phyloP scores from a whole-genome alignment of 2,888 invertebrate species.

The Encarsia formosa region DNA sequence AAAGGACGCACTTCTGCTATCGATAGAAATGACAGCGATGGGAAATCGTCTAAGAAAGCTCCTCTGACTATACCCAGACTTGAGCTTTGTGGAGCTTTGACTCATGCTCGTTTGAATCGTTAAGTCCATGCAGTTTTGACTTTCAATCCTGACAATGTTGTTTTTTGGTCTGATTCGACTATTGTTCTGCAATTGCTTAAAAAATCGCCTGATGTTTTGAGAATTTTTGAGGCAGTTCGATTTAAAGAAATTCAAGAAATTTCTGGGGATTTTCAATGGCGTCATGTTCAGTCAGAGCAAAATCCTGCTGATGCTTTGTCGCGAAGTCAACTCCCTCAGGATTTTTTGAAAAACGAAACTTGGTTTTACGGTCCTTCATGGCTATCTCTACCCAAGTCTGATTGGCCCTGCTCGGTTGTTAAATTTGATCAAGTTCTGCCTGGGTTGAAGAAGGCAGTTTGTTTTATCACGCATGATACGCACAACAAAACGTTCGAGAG shows the following conservation, averaged over 20 bases:
- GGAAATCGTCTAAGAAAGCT: no score
- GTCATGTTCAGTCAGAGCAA: not conserved
- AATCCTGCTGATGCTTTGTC: constrained; percentile 3
- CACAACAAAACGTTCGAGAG: not conserved
- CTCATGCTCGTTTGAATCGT: not conserved
- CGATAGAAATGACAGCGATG: no score
- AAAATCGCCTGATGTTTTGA: not conserved
- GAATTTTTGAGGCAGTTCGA: not conserved
- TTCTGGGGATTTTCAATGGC: not conserved
- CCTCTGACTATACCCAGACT: not conserved
- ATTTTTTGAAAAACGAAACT: not conserved
- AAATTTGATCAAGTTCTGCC: not conserved
- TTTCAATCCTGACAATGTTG: not conserved
- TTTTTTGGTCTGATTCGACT: constrained; percentile 1
- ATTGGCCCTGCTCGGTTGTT: not conserved
- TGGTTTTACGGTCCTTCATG: not conserved
- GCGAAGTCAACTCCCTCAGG: not conserved
- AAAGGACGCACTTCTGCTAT: not conserved
- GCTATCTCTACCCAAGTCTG: not conserved
- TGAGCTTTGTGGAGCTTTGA: not conserved
- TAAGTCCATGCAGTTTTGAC: not conserved
- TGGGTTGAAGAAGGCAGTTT: not conserved
- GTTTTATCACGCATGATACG: not conserved
- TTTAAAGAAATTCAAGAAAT: not conserved
- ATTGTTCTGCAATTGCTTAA: not conserved